phyloP scores from a whole-genome alignment of 1,140 invertebrate species.

The Meteorus sp. region DNA sequence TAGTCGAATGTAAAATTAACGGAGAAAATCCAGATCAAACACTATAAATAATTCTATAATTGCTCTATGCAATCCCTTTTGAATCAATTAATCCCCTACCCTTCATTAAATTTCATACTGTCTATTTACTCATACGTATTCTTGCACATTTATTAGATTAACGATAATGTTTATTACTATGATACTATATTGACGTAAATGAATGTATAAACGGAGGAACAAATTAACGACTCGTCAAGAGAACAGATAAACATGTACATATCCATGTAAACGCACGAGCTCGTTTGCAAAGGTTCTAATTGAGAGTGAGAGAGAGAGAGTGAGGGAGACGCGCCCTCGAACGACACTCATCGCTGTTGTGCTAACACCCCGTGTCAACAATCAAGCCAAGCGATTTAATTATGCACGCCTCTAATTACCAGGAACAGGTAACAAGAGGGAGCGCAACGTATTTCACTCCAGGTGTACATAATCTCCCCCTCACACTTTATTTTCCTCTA shows the following conservation, averaged over 20 bases:
- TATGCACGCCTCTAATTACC: constrained; percentile 53
- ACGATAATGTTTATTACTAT: too few species aligned
- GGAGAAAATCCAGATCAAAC: too few species aligned
- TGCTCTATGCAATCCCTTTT: too few species aligned
- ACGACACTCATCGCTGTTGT: constrained; percentile 42
- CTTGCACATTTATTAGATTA: too few species aligned
- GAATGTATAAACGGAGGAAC: constrained; percentile 13
- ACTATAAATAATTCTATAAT: too few species aligned
- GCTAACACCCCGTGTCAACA: constrained; percentile 50
- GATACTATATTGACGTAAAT: constrained; percentile 12
- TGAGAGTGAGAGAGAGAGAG: too few species aligned
- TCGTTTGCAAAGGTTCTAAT: constrained; percentile 40
- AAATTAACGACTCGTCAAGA: constrained; percentile 40
- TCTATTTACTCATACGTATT: too few species aligned
- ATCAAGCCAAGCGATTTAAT: constrained; percentile 43
- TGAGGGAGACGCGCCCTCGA: constrained; percentile 48
- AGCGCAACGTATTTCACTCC: constrained; percentile 6
- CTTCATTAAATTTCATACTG: too few species aligned
- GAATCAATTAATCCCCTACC: too few species aligned
- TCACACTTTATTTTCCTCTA: not conserved
- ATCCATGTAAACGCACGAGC: too few species aligned
- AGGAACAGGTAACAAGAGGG: constrained; percentile 22
- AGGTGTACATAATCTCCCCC: constrained; percentile 1
- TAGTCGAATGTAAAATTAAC: too few species aligned
- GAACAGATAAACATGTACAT: constrained; percentile 41